phyloP scores from a whole-genome alignment of 2,113 vertebrate species.

The Varanus komodoensis region DNA sequence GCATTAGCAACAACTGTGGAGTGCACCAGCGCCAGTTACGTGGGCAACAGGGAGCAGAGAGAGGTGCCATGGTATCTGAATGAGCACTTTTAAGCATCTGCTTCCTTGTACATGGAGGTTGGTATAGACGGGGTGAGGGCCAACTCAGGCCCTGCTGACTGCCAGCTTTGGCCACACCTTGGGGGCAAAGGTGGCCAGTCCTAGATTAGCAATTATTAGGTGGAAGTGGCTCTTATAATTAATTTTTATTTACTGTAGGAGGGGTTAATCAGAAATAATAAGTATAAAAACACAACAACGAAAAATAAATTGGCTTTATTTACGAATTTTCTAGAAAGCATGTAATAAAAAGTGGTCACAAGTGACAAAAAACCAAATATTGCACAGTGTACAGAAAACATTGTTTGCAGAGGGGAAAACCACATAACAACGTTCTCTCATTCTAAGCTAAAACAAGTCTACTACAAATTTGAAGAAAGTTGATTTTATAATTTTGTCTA shows the following conservation, averaged over 20 bases:
- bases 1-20: neutral
- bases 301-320: slow-evolving; percentile 85
- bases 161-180: too few species aligned
- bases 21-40: neutral
- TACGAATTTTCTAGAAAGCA: slow-evolving; percentile 83
- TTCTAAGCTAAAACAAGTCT: slow-evolving; percentile 58
- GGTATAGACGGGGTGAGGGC: too few species aligned
- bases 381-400: slow-evolving; percentile 76
- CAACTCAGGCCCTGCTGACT: neutral
- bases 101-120: too few species aligned
- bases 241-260: neutral
- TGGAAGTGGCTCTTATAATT: neutral
- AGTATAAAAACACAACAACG: slow-evolving; percentile 52
- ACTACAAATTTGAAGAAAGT: slow-evolving; percentile 63
- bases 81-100: too few species aligned
- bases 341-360: slow-evolving; percentile 82
- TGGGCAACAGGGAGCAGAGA: too few species aligned
- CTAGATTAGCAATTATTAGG: too few species aligned
- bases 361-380: slow-evolving; percentile 76
- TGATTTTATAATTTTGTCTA: slow-evolving; percentile 69
- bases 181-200: too few species aligned
- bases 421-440: neutral
- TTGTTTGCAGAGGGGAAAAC: slow-evolving; percentile 62
- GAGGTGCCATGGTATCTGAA: too few species aligned
- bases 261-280: neutral